Conservation (phyloP, 30 jellyfish, hydroid and myxozoan genomes). For the Aurelia sp. region DNA sequence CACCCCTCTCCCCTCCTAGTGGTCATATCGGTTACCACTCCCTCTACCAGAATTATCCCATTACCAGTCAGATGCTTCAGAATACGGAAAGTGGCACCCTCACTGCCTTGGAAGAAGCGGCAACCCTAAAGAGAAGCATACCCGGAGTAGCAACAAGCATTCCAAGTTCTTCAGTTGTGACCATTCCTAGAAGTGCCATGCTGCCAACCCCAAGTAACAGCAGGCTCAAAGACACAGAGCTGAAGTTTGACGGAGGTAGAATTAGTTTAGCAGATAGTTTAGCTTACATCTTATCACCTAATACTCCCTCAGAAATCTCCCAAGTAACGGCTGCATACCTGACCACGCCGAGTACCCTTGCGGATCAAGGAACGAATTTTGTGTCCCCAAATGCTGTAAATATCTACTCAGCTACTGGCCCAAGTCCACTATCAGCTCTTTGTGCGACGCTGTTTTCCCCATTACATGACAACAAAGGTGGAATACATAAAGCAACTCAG, state of each 20-base stretch:
- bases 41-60: constrained; percentile 37
- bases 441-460: constrained; percentile 87
- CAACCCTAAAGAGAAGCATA: constrained; percentile 13
- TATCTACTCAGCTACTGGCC: constrained; percentile 53
- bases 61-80: constrained; percentile 43
- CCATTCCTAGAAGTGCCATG: constrained; percentile 69
- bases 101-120: constrained; percentile 44
- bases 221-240: constrained; percentile 4
- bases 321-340: constrained; percentile 49
- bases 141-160: background rate
- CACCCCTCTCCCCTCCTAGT: constrained; percentile 36
- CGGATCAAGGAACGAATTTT: constrained; percentile 28
- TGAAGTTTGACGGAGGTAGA: constrained; percentile 29
- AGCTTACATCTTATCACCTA: constrained; percentile 48
- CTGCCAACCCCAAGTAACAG: constrained; percentile 45
- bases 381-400: constrained; percentile 46
- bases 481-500: constrained; percentile 63
- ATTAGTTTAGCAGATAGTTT: constrained; percentile 27
- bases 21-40: constrained; percentile 22
- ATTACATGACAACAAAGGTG: constrained; percentile 41
- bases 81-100: constrained; percentile 24
- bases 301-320: constrained; percentile 59
- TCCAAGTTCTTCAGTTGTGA: constrained; percentile 42
- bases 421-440: constrained; percentile 81
- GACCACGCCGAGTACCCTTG: constrained; percentile 59